Percentiles rank a stretch among this genome's conserved stretches.
These are phyloP conservation scores for Raja brachyura DNA, from an alignment of 2,113 vertebrate species.

Conservation along the genomic window DNA sequence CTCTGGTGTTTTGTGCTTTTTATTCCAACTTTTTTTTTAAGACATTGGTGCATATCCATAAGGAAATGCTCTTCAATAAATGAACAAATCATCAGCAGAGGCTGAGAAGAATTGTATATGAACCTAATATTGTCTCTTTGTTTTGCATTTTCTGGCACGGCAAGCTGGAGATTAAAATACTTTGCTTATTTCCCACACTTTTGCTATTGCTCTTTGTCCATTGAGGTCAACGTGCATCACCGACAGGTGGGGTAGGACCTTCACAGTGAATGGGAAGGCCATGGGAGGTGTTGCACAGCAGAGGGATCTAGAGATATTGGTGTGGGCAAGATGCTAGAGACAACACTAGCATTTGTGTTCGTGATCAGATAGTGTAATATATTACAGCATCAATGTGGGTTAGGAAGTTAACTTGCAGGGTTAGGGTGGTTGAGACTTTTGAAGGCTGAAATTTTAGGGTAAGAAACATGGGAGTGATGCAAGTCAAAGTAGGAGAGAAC, in stretches of 20 bases:
- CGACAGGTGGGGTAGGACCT: no score
- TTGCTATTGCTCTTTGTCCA: neutral
- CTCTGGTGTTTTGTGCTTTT: slow-evolving; percentile 13
- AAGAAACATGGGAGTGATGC: neutral
- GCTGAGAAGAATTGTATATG: neutral
- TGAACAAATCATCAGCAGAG: neutral
- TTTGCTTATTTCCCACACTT: neutral
- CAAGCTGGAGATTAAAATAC: neutral
- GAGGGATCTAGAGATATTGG: neutral
- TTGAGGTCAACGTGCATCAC: neutral
- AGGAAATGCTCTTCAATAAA: neutral
- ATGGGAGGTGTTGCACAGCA: no score
- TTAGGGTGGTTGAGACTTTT: neutral
- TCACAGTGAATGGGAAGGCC: no score
- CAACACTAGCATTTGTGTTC: no score
- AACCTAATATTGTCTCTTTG: neutral
- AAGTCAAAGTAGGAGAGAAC: neutral
- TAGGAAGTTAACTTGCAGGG: neutral
- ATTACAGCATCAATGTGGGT: neutral
- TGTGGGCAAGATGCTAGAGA: no score
- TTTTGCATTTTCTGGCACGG: neutral
- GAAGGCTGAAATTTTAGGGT: neutral
- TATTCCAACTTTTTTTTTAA: neutral
- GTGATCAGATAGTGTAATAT: neutral
- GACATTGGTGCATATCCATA: no score